Percentiles rank a stretch among this genome's conserved stretches.
Evolutionary conservation across 2,797 vertebrate genomes (phyloP).

Genomic region (Urosaurus nigricauda): DNA sequence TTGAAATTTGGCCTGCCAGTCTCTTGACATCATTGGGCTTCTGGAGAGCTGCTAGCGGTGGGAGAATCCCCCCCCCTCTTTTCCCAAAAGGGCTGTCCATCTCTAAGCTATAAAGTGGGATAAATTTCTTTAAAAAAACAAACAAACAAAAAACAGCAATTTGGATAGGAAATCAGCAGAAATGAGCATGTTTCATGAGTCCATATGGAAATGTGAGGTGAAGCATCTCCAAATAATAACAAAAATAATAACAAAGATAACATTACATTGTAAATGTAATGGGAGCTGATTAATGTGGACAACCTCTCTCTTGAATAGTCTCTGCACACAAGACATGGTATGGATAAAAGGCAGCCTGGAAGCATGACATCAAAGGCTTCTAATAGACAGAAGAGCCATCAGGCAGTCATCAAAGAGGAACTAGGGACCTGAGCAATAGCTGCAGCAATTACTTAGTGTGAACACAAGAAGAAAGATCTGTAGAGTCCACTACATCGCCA

Average conservation of each 20-base stretch:
- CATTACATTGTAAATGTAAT: not conserved
- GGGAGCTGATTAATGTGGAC: not conserved
- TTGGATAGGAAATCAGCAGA: not conserved
- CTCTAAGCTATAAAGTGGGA: too few species aligned
- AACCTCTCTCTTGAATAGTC: not conserved
- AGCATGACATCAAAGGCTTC: not conserved
- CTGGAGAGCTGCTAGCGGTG: too few species aligned
- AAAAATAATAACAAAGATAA: not conserved
- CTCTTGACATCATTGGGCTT: too few species aligned
- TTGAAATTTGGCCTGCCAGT: too few species aligned
- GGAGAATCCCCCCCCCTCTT: too few species aligned
- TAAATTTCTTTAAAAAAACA: too few species aligned
- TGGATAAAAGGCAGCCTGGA: conserved; percentile 6
- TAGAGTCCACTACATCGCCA: conserved; percentile 21
- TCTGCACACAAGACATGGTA: not conserved
- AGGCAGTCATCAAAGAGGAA: conserved; percentile 15
- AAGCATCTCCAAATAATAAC: not conserved
- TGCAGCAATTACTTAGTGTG: conserved; percentile 20
- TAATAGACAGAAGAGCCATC: conserved; percentile 7
- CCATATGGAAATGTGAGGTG: not conserved
- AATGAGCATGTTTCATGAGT: not conserved
- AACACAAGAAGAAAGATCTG: conserved; percentile 31
- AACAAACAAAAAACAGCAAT: too few species aligned
- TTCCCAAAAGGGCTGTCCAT: too few species aligned
- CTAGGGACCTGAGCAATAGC: conserved; percentile 4